These are phyloP conservation scores for Microctenopoma steveboyesi DNA, from an alignment of 2,797 vertebrate species.

Conservation along the genomic window DNA sequence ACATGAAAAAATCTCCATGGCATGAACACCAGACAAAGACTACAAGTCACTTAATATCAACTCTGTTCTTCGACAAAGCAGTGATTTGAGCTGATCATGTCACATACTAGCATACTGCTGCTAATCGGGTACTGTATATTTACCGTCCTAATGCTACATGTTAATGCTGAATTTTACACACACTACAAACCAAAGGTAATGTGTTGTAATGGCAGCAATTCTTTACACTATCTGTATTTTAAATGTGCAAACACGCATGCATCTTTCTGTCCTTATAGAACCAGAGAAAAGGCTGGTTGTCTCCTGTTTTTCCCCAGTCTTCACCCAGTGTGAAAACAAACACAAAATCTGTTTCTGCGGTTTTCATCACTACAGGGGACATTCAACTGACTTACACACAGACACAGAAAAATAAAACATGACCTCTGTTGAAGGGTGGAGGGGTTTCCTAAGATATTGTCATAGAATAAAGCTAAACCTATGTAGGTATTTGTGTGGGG, in stretches of 20 bases:
- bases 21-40: not conserved
- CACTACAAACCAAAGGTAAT: too few relatives aligned
- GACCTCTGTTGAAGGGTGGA: conserved; percentile 13
- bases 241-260: not conserved
- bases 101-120: too few relatives aligned
- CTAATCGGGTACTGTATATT: not conserved
- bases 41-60: not conserved
- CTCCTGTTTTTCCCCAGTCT: conserved; percentile 75
- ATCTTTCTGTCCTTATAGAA: conserved; percentile 27
- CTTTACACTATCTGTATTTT: not conserved
- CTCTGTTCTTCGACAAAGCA: not conserved
- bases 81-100: not conserved
- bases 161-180: too few relatives aligned
- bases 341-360: not conserved
- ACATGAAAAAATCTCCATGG: conserved; percentile 43
- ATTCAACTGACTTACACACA: too few relatives aligned
- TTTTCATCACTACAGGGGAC: too few relatives aligned
- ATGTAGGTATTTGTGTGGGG: not conserved
- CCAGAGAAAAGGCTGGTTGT: conserved; percentile 49
- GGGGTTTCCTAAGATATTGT: not conserved
- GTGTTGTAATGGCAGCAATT: not conserved
- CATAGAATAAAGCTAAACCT: not conserved
- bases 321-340: conserved; percentile 40
- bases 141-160: too few relatives aligned
- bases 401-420: not conserved